These are phyloP conservation scores for Anguilla rostrata DNA, from an alignment of 2,113 vertebrate genomes.

Conservation along the genomic window DNA sequence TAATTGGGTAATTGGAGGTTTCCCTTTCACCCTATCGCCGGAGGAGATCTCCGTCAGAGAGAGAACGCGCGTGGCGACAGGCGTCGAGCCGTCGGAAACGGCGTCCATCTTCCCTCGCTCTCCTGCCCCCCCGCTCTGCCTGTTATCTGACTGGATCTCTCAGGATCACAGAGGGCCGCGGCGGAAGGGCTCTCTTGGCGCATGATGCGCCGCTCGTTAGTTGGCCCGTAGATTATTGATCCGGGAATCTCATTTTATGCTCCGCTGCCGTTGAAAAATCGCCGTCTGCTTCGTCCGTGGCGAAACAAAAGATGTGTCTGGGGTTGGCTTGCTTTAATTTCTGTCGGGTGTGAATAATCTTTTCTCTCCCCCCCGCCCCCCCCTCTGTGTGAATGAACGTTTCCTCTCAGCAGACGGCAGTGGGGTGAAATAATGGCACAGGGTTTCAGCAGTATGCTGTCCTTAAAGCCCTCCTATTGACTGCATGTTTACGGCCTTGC, in stretches of 20 bases:
- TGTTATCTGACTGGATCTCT: not conserved
- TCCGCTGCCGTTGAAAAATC: slow-evolving; percentile 38
- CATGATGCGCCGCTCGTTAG: slow-evolving; percentile 28
- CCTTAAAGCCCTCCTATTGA: not conserved
- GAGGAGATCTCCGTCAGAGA: not conserved
- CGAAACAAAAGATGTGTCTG: slow-evolving; percentile 48
- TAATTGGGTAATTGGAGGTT: not conserved
- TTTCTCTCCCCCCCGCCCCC: too few species aligned
- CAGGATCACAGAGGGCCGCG: not conserved
- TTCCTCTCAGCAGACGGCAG: not conserved
- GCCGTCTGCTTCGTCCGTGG: slow-evolving; percentile 36
- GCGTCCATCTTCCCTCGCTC: not conserved
- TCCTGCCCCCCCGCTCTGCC: not conserved
- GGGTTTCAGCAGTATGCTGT: not conserved
- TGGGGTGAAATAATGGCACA: not conserved
- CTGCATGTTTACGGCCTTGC: not conserved
- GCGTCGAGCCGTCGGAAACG: not conserved
- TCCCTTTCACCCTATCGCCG: not conserved
- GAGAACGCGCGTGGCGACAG: not conserved
- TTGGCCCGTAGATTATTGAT: slow-evolving; percentile 31
- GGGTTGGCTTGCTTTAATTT: slow-evolving; percentile 53
- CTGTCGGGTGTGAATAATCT: slow-evolving; percentile 33
- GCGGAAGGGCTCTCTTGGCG: not conserved
- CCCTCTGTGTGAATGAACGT: not conserved
- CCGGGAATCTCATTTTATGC: slow-evolving; percentile 45